Evolutionary conservation across 2,113 vertebrate species (phyloP).

Genomic region (Plestiodon gilberti): DNA sequence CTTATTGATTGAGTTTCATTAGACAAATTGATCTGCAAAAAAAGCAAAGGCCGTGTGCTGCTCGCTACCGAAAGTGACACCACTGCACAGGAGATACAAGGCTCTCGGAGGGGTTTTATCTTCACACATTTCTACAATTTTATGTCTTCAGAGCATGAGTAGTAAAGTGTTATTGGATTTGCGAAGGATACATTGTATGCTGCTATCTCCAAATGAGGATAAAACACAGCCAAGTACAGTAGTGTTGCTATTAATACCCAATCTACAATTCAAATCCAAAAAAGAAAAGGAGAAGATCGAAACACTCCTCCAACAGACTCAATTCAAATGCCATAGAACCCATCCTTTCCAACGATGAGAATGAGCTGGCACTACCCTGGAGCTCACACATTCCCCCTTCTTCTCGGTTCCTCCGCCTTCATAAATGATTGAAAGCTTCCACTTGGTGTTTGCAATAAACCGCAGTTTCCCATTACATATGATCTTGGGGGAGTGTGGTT

Average conservation of each 20-base stretch:
- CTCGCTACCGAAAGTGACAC: background rate
- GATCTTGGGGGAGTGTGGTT: too few relatives aligned
- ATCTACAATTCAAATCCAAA: constrained; percentile 38
- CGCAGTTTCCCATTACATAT: too few relatives aligned
- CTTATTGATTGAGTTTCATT: constrained; percentile 44
- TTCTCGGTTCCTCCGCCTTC: too few relatives aligned
- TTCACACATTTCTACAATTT: constrained; percentile 45
- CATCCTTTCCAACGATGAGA: too few relatives aligned
- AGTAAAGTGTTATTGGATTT: constrained; percentile 51
- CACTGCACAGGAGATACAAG: background rate
- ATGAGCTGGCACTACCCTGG: too few relatives aligned
- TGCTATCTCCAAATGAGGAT: constrained; percentile 29
- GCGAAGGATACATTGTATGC: constrained; percentile 40
- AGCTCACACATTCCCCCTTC: too few relatives aligned
- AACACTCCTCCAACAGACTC: too few relatives aligned
- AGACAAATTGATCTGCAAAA: constrained; percentile 41
- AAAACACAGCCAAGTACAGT: constrained; percentile 19
- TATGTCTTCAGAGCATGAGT: constrained; percentile 46
- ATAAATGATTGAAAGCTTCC: too few relatives aligned
- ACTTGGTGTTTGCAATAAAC: too few relatives aligned
- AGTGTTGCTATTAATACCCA: constrained; percentile 24
- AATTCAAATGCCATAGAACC: too few relatives aligned
- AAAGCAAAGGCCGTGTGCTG: background rate
- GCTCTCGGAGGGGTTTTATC: constrained; percentile 15
- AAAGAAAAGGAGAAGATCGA: background rate